Base-by-base conservation (phyloP, 2,797 vertebrate species). In the Glossophaga mutica region DNA sequence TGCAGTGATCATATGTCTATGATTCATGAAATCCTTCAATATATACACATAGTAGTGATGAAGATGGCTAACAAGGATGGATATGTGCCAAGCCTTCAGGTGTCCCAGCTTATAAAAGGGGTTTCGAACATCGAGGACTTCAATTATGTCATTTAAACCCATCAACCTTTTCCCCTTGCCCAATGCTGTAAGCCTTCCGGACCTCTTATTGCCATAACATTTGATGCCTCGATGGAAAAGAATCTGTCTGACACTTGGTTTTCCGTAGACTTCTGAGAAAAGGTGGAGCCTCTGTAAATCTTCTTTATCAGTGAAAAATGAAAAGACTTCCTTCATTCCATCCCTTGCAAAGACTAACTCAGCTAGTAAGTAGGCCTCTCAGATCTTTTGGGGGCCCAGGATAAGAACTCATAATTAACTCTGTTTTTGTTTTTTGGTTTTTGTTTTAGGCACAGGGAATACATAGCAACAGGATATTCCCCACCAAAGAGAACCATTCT, bases 11-110 rank as follows among this genome's bases (percentile, higher is more conserved):
- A 95, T 96, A 97, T 97, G 97, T 97, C 98, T 98, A 94, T 98
- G 98, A 98, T 97, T 98, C 98, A 98, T 95, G 98, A 97, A 98
- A 97, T 97, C 97, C 95, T 97, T 95, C 95, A 97, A 87, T 95
- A 52, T 91, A 94, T 91, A 70, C 71, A 95, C 94, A 98, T 85
- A 91, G 97, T 0, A 0, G 86, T 94, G 94, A 98, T 91, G 96
- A 55, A 46, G 94, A 96, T 96, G 94, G 96, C 97, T 97, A 92
- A 96, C 21, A 6, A 73, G 97, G 81, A 92, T 95, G 96, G 91
- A 82, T 67, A 90, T 5, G 39, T 74, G 94, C 97, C 97, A 97
- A 97, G 37, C 6, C 88, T 96, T 96, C 84, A 91, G 84, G 83
- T 91, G 77, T 81, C 88, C 83, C 68, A 89, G 90, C 67, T 96